Evolutionary conservation across 2,797 vertebrate species (phyloP).

Genomic region (Sardinella longiceps): DNA sequence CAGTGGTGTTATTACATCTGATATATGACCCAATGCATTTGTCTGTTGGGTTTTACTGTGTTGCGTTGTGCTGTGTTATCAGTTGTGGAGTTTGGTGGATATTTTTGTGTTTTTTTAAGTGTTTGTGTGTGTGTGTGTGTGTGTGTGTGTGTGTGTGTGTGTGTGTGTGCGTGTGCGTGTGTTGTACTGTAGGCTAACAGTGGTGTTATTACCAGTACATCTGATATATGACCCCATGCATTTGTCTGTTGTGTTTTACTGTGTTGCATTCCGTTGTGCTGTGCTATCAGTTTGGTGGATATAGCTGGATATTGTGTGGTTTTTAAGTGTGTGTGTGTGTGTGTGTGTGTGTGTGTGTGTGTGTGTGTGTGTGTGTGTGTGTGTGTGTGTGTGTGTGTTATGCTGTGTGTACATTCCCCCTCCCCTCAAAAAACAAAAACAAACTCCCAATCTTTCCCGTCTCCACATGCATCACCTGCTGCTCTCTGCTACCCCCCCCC

Average conservation of each 20-base stretch:
- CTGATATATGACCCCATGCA: background rate
- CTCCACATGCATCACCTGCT: conserved; percentile 55
- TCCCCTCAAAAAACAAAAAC: too few species aligned
- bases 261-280: background rate
- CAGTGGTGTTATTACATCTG: background rate
- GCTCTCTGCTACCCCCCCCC: conserved; percentile 43
- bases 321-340: background rate
- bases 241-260: background rate
- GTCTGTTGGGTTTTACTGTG: background rate
- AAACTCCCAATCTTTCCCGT: background rate
- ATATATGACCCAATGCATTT: background rate
- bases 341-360: too few species aligned
- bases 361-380: too few species aligned
- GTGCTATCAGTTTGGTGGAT: background rate
- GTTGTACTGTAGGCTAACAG: background rate
- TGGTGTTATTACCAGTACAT: background rate
- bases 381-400: too few species aligned
- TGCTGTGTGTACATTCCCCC: conserved; percentile 15
- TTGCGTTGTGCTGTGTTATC: background rate
- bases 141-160: too few species aligned
- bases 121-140: too few species aligned
- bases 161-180: background rate
- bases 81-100: too few species aligned
- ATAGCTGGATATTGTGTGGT: background rate
- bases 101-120: too few species aligned